Percentiles rank a stretch among this genome's conserved stretches.
These are phyloP conservation scores for Procambarus clarkii DNA, from an alignment of 1,140 invertebrate genomes.

Conservation along the genomic window DNA sequence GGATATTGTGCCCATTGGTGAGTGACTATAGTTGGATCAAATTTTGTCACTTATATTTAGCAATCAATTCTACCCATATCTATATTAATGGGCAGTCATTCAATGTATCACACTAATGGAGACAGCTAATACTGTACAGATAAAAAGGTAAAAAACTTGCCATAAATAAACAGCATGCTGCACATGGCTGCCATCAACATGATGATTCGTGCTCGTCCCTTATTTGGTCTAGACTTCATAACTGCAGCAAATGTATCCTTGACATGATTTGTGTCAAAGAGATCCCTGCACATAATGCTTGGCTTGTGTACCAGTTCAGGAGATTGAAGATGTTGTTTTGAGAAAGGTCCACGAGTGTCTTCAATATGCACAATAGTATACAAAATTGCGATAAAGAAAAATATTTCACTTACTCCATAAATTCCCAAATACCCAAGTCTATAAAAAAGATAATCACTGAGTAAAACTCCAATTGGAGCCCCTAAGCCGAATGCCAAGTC, in stretches of 20 bases:
- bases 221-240: background rate
- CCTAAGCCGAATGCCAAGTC: conserved; percentile 37
- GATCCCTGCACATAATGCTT: conserved; percentile 22
- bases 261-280: conserved; percentile 31
- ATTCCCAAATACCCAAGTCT: conserved; percentile 25
- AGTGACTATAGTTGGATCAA: no score
- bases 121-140: background rate
- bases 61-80: no score
- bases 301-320: conserved; percentile 5
- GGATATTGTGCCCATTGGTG: no score
- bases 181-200: conserved; percentile 38
- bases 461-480: conserved; percentile 22
- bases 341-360: conserved; percentile 48
- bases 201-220: conserved; percentile 24
- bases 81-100: no score
- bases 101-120: background rate
- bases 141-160: conserved; percentile 21
- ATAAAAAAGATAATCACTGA: conserved; percentile 38
- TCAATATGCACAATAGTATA: conserved; percentile 26
- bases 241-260: conserved; percentile 16
- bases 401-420: conserved; percentile 11
- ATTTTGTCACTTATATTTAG: no score
- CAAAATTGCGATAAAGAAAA: conserved; percentile 1
- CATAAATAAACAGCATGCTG: conserved; percentile 18
- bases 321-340: conserved; percentile 4